These are phyloP conservation scores for Melinaea marsaeus DNA, from an alignment of 2,888 invertebrate species.

Conservation along the genomic window DNA sequence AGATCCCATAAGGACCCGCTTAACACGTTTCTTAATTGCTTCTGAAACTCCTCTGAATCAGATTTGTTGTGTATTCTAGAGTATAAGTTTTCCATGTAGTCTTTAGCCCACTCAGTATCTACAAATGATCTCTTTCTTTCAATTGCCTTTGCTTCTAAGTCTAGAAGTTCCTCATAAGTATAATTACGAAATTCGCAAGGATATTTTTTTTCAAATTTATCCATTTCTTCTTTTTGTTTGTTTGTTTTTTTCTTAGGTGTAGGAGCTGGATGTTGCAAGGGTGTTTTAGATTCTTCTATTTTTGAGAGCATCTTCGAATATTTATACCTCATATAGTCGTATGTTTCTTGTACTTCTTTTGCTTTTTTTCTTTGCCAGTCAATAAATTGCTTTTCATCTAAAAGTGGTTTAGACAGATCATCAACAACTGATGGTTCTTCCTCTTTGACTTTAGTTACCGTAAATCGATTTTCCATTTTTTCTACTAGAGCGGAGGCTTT, in stretches of 20 bases:
- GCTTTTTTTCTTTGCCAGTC: slow-evolving; percentile 78
- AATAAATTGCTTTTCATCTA: slow-evolving; percentile 70
- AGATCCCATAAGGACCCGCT: slow-evolving; percentile 74
- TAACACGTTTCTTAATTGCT: slow-evolving; percentile 69
- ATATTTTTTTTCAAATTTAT: slow-evolving; percentile 51
- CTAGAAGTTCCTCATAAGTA: slow-evolving; percentile 61
- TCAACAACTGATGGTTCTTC: slow-evolving; percentile 56
- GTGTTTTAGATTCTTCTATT: slow-evolving; percentile 50
- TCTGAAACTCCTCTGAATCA: slow-evolving; percentile 68
- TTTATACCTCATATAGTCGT: slow-evolving; percentile 60
- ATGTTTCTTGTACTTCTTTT: slow-evolving; percentile 61
- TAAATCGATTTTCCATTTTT: slow-evolving; percentile 61
- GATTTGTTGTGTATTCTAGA: slow-evolving; percentile 58
- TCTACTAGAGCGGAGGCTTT: slow-evolving; percentile 61
- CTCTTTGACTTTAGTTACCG: slow-evolving; percentile 52
- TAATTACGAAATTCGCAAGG: slow-evolving; percentile 61
- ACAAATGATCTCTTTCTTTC: slow-evolving; percentile 49
- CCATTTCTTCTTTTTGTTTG: slow-evolving; percentile 56
- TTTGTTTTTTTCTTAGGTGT: slow-evolving; percentile 35
- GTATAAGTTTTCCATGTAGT: slow-evolving; percentile 71
- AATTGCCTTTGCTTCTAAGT: slow-evolving; percentile 50
- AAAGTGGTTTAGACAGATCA: slow-evolving; percentile 62
- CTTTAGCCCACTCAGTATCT: slow-evolving; percentile 63
- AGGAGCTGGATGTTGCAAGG: slow-evolving; percentile 35
- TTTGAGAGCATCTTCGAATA: slow-evolving; percentile 59